These are phyloP conservation scores for Vultur gryphus DNA, from an alignment of 2,797 vertebrate genomes.

Conservation along the genomic window DNA sequence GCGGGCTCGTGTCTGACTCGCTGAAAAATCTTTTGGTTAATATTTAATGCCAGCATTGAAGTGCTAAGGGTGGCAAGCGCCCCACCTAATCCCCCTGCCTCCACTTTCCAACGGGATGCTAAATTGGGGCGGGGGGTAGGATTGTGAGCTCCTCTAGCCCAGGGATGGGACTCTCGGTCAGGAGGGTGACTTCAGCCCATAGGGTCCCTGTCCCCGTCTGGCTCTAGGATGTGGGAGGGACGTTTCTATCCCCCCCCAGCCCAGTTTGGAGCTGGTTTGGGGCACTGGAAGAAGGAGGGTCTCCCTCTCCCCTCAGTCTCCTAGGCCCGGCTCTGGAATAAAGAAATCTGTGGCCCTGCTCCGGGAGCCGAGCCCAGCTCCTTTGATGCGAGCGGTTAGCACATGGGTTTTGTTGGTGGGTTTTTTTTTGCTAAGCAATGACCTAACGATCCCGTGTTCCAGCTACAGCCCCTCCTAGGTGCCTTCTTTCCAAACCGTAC, in stretches of 20 bases:
- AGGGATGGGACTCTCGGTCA: neutral
- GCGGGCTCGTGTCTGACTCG: neutral
- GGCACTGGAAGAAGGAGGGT: neutral
- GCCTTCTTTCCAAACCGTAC: neutral
- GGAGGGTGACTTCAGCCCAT: neutral
- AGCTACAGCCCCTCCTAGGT: neutral
- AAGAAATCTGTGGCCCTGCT: neutral
- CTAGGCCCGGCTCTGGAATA: neutral
- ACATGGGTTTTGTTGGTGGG: neutral
- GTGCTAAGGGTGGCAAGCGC: neutral
- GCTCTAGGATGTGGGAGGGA: neutral
- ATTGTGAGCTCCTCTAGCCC: neutral
- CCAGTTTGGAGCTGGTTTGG: neutral
- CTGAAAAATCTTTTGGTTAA: slow-evolving; percentile 1
- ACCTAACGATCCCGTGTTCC: neutral
- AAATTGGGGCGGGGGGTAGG: neutral
- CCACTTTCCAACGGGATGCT: neutral
- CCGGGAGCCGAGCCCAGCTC: neutral
- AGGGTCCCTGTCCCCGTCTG: neutral
- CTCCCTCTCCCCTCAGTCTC: neutral
- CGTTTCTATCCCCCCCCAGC: neutral
- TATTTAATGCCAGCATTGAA: slow-evolving; percentile 1
- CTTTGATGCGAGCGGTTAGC: neutral
- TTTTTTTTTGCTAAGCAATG: neutral
- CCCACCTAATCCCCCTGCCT: neutral